Evolutionary conservation across 2,888 invertebrate species (phyloP), one percentile per base, ranked within the genome.

Genomic region (Caenorhabditis macrosperma): DNA sequence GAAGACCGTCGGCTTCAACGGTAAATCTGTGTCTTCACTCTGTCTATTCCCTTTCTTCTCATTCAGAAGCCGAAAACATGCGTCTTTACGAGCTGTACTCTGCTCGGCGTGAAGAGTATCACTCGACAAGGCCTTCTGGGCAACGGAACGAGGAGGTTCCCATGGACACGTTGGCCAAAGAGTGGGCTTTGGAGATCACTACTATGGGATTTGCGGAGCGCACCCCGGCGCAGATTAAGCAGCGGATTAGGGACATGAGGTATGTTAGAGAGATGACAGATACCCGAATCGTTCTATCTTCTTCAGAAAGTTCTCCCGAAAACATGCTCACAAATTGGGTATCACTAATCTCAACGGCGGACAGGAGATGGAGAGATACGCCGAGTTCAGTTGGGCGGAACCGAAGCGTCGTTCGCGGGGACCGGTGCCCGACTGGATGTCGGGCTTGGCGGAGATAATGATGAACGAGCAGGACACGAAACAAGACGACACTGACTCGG

Each of bases 361-460:
- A 1, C 63, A 61, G 22, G 77, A 77, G n/a, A 48, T 77, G 0
- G 77, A 77, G 33, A 44, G 68, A 15, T 77, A 68, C 41, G 68
- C 68, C 22, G 78, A 78, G 28, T 78, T 72, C 24, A 63, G 57
- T 30, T 78, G 78, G 78, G 78, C 78, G 0, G 78, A 78, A 38
- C 67, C 78, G 35, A 78, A 78, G 35, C 67, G 78, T 9, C 60
- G 78, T 20, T 72, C 78, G 1, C 38, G 78, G 2, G 78, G 78
- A 26, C 78, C 78, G 0, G 78, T 78, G 35, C 78, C 78, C 1
- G 72, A 78, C 44, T 78, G 78, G 78, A 78, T 78, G 78, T 74
- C 78, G 10, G 78, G 78, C 0, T 26, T 78, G 17, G 78, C 78
- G 20, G 72, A 78, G 22, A 78, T 78, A n/a, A 78, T 78, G 78